Evolutionary conservation across 1,140 invertebrate genomes (phyloP).

Genomic region (Penaeus chinensis): DNA sequence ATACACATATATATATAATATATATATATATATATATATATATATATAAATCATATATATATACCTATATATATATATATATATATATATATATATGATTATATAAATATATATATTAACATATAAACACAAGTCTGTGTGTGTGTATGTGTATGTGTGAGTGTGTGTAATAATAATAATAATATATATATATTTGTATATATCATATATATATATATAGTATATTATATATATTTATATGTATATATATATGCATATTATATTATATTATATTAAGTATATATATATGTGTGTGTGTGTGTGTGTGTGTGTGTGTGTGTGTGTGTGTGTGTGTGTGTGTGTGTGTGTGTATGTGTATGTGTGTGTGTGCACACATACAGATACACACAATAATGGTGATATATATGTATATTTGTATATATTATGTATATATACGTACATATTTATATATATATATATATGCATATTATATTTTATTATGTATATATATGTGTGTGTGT

Average conservation of each 20-base stretch:
- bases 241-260: too few species aligned
- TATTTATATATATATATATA: not conserved
- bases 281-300: not conserved
- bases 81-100: not conserved
- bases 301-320: not conserved
- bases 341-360: not conserved
- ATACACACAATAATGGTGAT: not conserved
- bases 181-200: not conserved
- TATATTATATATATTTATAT: too few species aligned
- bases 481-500: too few species aligned
- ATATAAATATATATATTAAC: too few species aligned
- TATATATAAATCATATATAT: not conserved
- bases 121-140: not conserved
- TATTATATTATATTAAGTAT: not conserved
- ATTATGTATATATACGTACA: not conserved
- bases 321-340: not conserved
- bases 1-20: too few species aligned
- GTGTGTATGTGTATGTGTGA: not conserved
- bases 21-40: too few species aligned
- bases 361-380: not conserved
- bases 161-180: too few species aligned
- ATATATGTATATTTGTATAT: constrained; percentile 14
- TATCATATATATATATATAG: not conserved
- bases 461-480: too few species aligned
- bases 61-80: not conserved